Base-by-base conservation (phyloP, 2,113 vertebrate genomes). In the Nycticryphes semicollaris region DNA sequence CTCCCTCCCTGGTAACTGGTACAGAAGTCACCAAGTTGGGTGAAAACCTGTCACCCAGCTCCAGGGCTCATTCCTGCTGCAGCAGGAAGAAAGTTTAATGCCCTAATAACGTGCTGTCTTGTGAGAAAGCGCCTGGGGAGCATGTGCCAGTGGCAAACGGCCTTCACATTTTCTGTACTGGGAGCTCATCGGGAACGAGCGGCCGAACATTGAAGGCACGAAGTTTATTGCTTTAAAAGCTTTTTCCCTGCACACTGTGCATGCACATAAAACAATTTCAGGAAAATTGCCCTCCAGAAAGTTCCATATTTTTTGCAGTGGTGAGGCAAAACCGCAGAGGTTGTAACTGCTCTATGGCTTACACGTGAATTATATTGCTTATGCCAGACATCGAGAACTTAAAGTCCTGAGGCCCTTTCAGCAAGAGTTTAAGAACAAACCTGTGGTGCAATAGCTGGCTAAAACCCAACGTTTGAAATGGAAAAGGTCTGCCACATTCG, bases 141-240 rank as follows among this genome's bases (percentile, higher is more conserved):
- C 53, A 28, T 0, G 4, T n/a, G n/a, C 39, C 66, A 3, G 39
- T 6, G 28, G 15, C 33, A 59, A 78, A 43, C 2, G 12, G 12
- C 51, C 33, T 3, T 54, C 22, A 3, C 7, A 0, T 15, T 39
- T 87, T 54, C 35, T 18, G 17, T 37, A 51, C 23, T 9, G 22
- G 6, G 1, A 51, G 8, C 28, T 77, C 39, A 56, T 22, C 0
- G 3, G 59, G 60, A 84, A 33, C 3, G 1, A 90, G 79, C 4
- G 18, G 18, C 57, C 64, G 22, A 45, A 60, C 0, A 0, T 12
- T 1, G 1, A 62, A 62, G 35, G 24, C 45, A 45, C 41, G 67
- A 87, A 56, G 57, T 75, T 43, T 50, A 56, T 25, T 21, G 35
- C 67, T 90, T 47, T 69, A 74, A 93, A 75, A 62, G 74, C 69